Evolutionary conservation across 1,140 invertebrate species (phyloP).

Genomic region (Drosophila chauvacae): DNA sequence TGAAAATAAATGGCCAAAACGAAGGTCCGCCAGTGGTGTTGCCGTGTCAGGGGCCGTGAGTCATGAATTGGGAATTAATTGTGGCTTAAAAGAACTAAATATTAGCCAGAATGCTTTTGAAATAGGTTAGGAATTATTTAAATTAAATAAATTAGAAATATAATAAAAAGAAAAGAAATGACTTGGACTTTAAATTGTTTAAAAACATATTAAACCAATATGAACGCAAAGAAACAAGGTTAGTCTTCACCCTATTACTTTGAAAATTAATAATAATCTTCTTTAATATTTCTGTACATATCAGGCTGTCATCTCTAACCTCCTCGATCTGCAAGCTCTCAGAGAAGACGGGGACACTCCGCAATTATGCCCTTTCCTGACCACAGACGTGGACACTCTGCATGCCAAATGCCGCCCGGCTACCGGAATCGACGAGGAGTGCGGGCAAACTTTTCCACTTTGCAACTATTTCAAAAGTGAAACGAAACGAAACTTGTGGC

Average conservation of each 20-base stretch:
- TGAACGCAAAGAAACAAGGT: not conserved
- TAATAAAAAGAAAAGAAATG: not conserved
- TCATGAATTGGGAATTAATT: not conserved
- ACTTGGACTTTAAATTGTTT: not conserved
- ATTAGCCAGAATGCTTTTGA: not conserved
- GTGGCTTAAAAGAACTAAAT: not conserved
- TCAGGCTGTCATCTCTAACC: conserved; percentile 18
- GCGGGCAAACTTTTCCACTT: conserved; percentile 80
- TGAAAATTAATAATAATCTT: no score
- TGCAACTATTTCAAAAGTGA: conserved; percentile 83
- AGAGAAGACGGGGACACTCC: conserved; percentile 22
- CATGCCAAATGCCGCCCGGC: conserved; percentile 60
- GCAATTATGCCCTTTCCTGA: conserved; percentile 57
- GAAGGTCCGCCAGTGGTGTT: conserved; percentile 5
- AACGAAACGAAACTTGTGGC: conserved; percentile 75
- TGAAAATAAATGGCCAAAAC: conserved; percentile 27
- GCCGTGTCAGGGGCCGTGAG: not conserved
- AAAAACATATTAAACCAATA: not conserved
- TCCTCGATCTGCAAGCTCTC: not conserved
- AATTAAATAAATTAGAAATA: not conserved
- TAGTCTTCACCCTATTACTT: no score
- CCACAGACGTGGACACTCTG: conserved; percentile 71
- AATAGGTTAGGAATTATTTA: not conserved
- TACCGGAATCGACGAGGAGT: conserved; percentile 21
- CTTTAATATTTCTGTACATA: not conserved